phyloP scores from a whole-genome alignment of 2,888 invertebrate genomes.

The Xestobium rufovillosum region DNA sequence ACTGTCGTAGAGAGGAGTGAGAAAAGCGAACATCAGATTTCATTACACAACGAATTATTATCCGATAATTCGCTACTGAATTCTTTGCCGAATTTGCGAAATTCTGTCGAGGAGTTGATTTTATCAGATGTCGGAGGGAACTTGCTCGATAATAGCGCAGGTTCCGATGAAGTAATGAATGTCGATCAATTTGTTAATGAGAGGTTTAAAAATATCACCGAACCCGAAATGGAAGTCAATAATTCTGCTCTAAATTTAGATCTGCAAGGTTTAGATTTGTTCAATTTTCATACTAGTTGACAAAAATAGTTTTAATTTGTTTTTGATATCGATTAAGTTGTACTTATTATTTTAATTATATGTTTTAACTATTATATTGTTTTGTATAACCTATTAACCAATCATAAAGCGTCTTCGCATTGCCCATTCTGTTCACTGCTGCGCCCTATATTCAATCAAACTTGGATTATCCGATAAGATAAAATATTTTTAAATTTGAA shows the following conservation, averaged over 20 bases:
- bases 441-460: too few species aligned
- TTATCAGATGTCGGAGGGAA: slow-evolving; percentile 32
- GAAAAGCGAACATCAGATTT: slow-evolving; percentile 9
- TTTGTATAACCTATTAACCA: too few species aligned
- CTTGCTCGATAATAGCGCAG: slow-evolving; percentile 37
- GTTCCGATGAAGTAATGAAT: slow-evolving; percentile 42
- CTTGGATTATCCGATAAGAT: too few species aligned
- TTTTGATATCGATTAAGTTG: too few species aligned
- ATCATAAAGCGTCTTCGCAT: too few species aligned
- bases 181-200: slow-evolving; percentile 43
- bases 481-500: too few species aligned
- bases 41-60: slow-evolving; percentile 27
- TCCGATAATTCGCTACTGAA: slow-evolving; percentile 31
- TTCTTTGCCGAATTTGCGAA: slow-evolving; percentile 27
- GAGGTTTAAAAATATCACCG: slow-evolving; percentile 40
- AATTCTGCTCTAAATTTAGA: slow-evolving; percentile 33
- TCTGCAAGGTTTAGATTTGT: slow-evolving; percentile 37
- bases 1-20: background rate
- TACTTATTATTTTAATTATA: too few species aligned
- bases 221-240: slow-evolving; percentile 34
- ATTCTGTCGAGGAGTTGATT: slow-evolving; percentile 35
- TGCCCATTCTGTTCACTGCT: too few species aligned
- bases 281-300: slow-evolving; percentile 36
- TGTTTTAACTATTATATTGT: too few species aligned
- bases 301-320: slow-evolving; percentile 10